A percentile compares a stretch with the other conserved stretches of the same genome.
These are phyloP conservation scores for Drosophila cardini DNA, from an alignment of 1,140 invertebrate genomes.

Conservation along the genomic window DNA sequence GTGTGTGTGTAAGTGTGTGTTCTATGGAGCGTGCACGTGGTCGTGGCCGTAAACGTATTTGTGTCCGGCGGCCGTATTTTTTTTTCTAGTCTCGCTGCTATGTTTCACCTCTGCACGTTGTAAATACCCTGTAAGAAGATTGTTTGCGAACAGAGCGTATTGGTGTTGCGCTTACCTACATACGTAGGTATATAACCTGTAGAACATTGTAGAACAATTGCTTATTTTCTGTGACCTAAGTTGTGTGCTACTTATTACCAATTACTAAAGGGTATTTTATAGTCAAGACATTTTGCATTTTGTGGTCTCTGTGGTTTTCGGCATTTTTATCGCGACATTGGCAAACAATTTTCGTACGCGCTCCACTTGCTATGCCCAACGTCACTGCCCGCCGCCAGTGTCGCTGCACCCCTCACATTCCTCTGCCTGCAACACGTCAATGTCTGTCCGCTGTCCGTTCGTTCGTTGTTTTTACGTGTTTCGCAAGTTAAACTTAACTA, in stretches of 20 bases:
- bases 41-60: slow-evolving; percentile 28
- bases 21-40: slow-evolving; percentile 41
- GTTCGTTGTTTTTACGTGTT: slow-evolving; percentile 63
- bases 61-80: slow-evolving; percentile 15
- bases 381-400: slow-evolving; percentile 25
- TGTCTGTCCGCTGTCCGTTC: slow-evolving; percentile 7
- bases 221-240: too few relatives aligned
- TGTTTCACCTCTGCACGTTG: slow-evolving; percentile 35
- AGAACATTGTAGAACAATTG: too few relatives aligned
- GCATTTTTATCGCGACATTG: slow-evolving; percentile 74
- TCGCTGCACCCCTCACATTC: slow-evolving; percentile 5
- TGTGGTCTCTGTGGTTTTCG: slow-evolving; percentile 38
- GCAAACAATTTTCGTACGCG: slow-evolving; percentile 74
- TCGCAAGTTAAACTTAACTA: slow-evolving; percentile 70
- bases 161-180: background rate
- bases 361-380: slow-evolving; percentile 76
- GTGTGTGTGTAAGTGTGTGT: slow-evolving; percentile 24
- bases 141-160: background rate
- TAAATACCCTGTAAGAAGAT: slow-evolving; percentile 18
- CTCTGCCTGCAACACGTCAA: slow-evolving; percentile 1
- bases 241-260: background rate
- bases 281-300: background rate
- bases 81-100: slow-evolving; percentile 34
- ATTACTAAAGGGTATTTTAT: slow-evolving; percentile 11
- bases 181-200: too few relatives aligned